Conservation (phyloP, 2,113 vertebrate species). For the Elephantulus edwardii region DNA sequence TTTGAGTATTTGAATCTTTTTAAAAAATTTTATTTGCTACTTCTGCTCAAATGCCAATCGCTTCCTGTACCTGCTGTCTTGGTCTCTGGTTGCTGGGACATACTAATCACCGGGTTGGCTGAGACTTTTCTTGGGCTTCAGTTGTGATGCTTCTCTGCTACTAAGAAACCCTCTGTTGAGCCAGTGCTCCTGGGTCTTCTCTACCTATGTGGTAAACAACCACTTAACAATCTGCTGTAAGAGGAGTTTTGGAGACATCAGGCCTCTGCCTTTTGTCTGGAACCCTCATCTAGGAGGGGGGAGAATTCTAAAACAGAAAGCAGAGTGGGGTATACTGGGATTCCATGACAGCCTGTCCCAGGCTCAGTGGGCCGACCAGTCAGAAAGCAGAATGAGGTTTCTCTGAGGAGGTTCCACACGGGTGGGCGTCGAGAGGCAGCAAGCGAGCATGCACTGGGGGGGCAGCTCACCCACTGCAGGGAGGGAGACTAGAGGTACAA, state of each 20-base stretch:
- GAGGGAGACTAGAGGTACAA: neutral
- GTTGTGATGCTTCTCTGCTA: neutral
- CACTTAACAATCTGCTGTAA: neutral
- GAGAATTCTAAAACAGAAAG: too few species aligned
- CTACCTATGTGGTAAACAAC: neutral
- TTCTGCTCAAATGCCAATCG: neutral
- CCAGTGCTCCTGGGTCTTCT: neutral
- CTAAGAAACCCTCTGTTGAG: neutral
- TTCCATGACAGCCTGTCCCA: neutral
- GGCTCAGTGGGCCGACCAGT: too few species aligned
- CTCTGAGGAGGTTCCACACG: neutral
- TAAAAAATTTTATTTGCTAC: neutral
- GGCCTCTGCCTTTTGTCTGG: too few species aligned
- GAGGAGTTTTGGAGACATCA: too few species aligned
- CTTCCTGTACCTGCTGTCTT: neutral
- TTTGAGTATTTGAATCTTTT: neutral
- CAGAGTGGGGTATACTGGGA: too few species aligned
- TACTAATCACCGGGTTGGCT: neutral
- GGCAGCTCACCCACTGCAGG: neutral
- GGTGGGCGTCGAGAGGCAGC: too few species aligned
- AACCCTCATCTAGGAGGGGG: neutral
- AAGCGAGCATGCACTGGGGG: neutral
- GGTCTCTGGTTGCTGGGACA: neutral
- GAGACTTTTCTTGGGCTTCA: neutral
- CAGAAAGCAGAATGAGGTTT: neutral